phyloP scores from a whole-genome alignment of 2,797 vertebrate species.

The Hoplostethus atlanticus region DNA sequence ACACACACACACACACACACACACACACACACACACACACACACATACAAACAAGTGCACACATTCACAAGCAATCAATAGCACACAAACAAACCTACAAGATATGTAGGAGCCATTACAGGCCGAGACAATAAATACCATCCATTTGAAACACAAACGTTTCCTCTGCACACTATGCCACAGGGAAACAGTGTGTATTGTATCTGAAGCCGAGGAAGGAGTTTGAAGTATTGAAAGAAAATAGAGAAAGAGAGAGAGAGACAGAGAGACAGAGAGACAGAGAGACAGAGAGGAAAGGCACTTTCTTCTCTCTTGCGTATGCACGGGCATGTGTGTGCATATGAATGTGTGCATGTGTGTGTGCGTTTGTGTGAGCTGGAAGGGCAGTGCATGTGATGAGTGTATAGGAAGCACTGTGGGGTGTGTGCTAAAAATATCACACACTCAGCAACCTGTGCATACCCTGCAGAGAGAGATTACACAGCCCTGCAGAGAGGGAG shows the following conservation, averaged over 20 bases:
- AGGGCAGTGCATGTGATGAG: conserved; percentile 68
- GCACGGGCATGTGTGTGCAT: conserved; percentile 17
- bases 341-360: conserved; percentile 14
- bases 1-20: conserved; percentile 29
- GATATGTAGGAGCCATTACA: conserved; percentile 62
- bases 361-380: conserved; percentile 21
- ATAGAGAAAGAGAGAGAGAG: conserved; percentile 18
- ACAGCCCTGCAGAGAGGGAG: conserved; percentile 50
- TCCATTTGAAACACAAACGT: conserved; percentile 69
- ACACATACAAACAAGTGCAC: conserved; percentile 28
- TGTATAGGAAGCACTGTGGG: conserved; percentile 74
- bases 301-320: conserved; percentile 35
- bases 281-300: neutral
- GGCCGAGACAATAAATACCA: conserved; percentile 62
- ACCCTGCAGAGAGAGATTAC: conserved; percentile 75
- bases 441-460: conserved; percentile 78
- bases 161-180: conserved; percentile 48
- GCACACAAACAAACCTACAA: conserved; percentile 63
- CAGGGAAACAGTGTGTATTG: conserved; percentile 48
- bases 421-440: conserved; percentile 81
- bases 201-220: conserved; percentile 46
- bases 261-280: conserved; percentile 1
- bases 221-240: conserved; percentile 45
- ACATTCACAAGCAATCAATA: conserved; percentile 67
- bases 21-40: conserved; percentile 22